A percentile compares a stretch with the other conserved stretches of the same genome.
Evolutionary conservation across 1,140 invertebrate genomes (phyloP).

Genomic region (Drosophila kanapiae): DNA sequence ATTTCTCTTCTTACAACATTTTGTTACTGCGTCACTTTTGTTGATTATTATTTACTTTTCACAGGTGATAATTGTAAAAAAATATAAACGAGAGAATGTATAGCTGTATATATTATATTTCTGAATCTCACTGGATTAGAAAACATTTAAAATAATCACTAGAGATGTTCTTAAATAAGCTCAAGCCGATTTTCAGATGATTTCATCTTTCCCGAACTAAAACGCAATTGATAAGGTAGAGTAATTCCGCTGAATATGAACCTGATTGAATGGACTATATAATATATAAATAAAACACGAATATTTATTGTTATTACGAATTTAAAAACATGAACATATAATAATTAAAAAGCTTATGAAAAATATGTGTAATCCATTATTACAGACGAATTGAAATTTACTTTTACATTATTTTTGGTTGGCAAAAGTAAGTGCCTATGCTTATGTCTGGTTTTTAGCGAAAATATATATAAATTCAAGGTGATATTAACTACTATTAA

Average conservation of each 20-base stretch:
- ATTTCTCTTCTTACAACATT: not conserved
- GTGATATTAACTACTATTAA: too few relatives aligned
- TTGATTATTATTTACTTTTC: not conserved
- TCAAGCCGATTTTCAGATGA: not conserved
- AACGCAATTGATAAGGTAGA: slow-evolving; percentile 1
- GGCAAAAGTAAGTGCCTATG: too few relatives aligned
- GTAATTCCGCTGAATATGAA: not conserved
- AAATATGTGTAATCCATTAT: too few relatives aligned
- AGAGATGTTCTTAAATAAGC: too few relatives aligned
- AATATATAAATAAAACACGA: not conserved
- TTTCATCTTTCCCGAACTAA: not conserved
- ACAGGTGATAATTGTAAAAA: not conserved
- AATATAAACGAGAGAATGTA: not conserved
- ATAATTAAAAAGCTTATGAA: too few relatives aligned
- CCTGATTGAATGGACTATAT: not conserved
- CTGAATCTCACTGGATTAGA: too few relatives aligned
- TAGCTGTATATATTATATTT: not conserved
- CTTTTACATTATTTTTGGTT: too few relatives aligned
- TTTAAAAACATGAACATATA: too few relatives aligned
- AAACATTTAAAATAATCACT: not conserved
- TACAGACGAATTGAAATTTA: too few relatives aligned
- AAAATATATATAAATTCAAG: too few relatives aligned
- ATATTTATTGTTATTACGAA: too few relatives aligned
- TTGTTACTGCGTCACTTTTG: not conserved
- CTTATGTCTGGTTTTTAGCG: too few relatives aligned